Evolutionary conservation across 2,113 vertebrate genomes (phyloP).

Genomic region (Brachyistius frenatus): DNA sequence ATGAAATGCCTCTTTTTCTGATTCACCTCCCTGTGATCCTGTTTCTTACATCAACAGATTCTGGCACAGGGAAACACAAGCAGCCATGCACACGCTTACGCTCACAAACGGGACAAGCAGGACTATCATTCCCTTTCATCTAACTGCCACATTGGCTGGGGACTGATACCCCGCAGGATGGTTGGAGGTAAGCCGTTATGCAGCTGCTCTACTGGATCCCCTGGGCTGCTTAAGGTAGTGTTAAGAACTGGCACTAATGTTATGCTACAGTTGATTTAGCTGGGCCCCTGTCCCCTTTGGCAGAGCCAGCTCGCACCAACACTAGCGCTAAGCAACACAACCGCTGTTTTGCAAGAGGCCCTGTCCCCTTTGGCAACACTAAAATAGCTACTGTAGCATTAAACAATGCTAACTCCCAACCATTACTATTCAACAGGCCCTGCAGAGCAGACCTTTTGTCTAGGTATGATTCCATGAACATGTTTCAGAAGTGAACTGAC

Average conservation of each 20-base stretch:
- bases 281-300: constrained; percentile 77
- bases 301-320: constrained; percentile 54
- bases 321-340: constrained; percentile 52
- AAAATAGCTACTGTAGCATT: constrained; percentile 75
- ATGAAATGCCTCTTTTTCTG: constrained; percentile 15
- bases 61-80: constrained; percentile 16
- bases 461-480: constrained; percentile 77
- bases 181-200: constrained; percentile 68
- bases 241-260: constrained; percentile 76
- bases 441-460: constrained; percentile 78
- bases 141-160: constrained; percentile 57
- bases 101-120: constrained; percentile 40
- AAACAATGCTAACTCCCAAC: constrained; percentile 75
- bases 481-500: constrained; percentile 70
- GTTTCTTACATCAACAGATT: constrained; percentile 40
- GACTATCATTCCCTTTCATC: constrained; percentile 61
- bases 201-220: constrained; percentile 75
- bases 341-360: constrained; percentile 68
- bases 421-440: constrained; percentile 83
- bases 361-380: constrained; percentile 77
- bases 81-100: constrained; percentile 6
- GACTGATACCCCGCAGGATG: constrained; percentile 68
- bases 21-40: constrained; percentile 18
- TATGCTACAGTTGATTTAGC: constrained; percentile 83
- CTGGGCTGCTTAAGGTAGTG: constrained; percentile 72